Percentiles rank a stretch among this genome's conserved stretches.
Evolutionary conservation across 2,888 invertebrate genomes (phyloP).

Genomic region (Carpatolechia fugitivella): DNA sequence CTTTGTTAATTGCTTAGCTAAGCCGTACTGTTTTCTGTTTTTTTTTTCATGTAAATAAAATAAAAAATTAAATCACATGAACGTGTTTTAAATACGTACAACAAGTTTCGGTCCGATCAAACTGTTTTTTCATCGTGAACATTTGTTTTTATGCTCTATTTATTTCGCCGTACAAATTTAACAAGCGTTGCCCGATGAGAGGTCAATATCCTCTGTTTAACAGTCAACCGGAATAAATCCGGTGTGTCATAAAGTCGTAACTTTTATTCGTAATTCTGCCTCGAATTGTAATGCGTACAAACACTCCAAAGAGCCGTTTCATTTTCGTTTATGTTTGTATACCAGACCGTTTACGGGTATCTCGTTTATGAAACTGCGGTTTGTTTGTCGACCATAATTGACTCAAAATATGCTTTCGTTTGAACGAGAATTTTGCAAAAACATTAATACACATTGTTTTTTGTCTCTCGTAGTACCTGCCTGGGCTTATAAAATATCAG

Average conservation of each 20-base stretch:
- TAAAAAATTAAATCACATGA: no score
- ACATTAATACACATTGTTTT: not conserved
- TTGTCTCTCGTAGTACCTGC: not conserved
- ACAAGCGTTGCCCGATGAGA: slow-evolving; percentile 19
- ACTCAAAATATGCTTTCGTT: not conserved
- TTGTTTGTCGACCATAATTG: slow-evolving; percentile 4
- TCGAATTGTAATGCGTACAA: slow-evolving; percentile 17
- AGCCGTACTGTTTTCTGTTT: no score
- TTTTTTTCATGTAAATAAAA: no score
- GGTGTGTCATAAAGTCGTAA: slow-evolving; percentile 29
- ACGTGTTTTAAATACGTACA: no score
- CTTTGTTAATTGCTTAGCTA: no score
- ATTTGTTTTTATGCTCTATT: slow-evolving; percentile 24
- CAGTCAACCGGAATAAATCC: slow-evolving; percentile 32
- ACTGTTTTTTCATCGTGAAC: slow-evolving; percentile 12
- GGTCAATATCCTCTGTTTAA: slow-evolving; percentile 32
- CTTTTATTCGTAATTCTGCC: slow-evolving; percentile 16
- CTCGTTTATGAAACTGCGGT: slow-evolving; percentile 4
- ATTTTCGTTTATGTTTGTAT: slow-evolving; percentile 33
- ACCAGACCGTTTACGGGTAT: slow-evolving; percentile 5
- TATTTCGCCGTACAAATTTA: slow-evolving; percentile 19
- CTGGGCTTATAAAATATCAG: not conserved
- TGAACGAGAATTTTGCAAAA: not conserved
- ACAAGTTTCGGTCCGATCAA: not conserved
- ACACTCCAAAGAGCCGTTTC: slow-evolving; percentile 32